Evolutionary conservation across 92 coral and sea anemone species (phyloP).

Genomic region (Phenganax subtilis): DNA sequence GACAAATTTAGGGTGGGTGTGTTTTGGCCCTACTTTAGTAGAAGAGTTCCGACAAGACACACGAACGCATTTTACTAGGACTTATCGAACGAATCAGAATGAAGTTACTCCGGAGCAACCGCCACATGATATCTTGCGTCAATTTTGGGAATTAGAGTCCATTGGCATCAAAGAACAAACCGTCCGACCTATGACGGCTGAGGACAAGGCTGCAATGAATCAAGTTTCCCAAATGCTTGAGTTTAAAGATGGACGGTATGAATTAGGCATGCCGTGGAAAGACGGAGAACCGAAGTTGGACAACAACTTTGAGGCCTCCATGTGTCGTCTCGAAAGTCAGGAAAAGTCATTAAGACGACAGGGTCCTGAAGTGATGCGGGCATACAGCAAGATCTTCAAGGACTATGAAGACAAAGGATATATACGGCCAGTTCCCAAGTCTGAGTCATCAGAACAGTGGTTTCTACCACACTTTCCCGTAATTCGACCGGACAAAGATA

Average conservation of each 20-base stretch:
- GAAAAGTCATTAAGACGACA: constrained; percentile 36
- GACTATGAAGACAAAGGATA: constrained; percentile 44
- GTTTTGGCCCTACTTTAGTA: constrained; percentile 58
- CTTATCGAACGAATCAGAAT: constrained; percentile 43
- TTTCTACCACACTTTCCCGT: constrained; percentile 51
- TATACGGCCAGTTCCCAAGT: constrained; percentile 32
- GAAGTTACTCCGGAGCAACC: constrained; percentile 21
- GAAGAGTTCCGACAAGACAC: constrained; percentile 41
- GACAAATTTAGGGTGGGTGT: constrained; percentile 53
- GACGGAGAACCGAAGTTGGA: constrained; percentile 46
- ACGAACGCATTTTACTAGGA: constrained; percentile 46
- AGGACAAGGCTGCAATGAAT: constrained; percentile 26
- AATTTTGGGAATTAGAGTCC: constrained; percentile 48
- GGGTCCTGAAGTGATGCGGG: constrained; percentile 39
- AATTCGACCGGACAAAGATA: constrained; percentile 34
- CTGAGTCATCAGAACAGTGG: constrained; percentile 15
- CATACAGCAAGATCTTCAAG: constrained; percentile 41
- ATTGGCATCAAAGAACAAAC: constrained; percentile 42
- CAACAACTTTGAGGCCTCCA: constrained; percentile 44
- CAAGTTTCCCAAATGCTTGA: constrained; percentile 28
- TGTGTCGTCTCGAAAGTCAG: constrained; percentile 42
- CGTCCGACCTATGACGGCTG: constrained; percentile 27
- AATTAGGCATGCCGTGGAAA: constrained; percentile 43
- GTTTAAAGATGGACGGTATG: constrained; percentile 37
- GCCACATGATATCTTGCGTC: constrained; percentile 41